Evolutionary conservation across 2,113 vertebrate species (phyloP).

Genomic region (Chiloscyllium plagiosum): DNA sequence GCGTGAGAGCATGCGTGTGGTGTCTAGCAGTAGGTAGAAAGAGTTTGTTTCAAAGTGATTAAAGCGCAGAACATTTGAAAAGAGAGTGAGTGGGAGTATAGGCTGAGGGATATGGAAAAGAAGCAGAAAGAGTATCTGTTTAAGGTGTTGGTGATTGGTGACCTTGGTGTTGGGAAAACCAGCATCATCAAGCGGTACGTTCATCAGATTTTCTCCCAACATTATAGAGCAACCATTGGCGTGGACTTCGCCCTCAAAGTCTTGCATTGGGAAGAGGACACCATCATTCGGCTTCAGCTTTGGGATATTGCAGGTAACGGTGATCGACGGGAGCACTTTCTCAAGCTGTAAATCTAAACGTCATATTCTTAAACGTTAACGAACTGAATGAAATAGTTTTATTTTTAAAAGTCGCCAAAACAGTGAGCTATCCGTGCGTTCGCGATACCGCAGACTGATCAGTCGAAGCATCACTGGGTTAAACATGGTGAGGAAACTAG

Average conservation of each 20-base stretch:
- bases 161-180: conserved; percentile 65
- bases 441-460: neutral
- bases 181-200: conserved; percentile 68
- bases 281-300: conserved; percentile 62
- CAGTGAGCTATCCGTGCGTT: neutral
- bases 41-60: neutral
- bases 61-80: neutral
- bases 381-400: neutral
- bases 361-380: neutral
- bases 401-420: no score
- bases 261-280: conserved; percentile 57
- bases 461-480: neutral
- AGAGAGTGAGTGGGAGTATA: neutral
- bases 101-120: neutral
- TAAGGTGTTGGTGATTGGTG: conserved; percentile 66
- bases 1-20: neutral
- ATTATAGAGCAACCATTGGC: conserved; percentile 67
- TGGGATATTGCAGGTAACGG: conserved; percentile 68
- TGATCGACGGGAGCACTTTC: neutral
- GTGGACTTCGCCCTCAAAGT: conserved; percentile 68
- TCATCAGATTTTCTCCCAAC: conserved; percentile 66
- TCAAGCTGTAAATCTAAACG: neutral
- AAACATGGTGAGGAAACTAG: neutral
- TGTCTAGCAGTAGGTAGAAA: neutral
- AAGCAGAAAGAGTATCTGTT: conserved; percentile 62